Evolutionary conservation across 2,797 vertebrate genomes (phyloP).

Genomic region (Enteromius afrohamiltoni): DNA sequence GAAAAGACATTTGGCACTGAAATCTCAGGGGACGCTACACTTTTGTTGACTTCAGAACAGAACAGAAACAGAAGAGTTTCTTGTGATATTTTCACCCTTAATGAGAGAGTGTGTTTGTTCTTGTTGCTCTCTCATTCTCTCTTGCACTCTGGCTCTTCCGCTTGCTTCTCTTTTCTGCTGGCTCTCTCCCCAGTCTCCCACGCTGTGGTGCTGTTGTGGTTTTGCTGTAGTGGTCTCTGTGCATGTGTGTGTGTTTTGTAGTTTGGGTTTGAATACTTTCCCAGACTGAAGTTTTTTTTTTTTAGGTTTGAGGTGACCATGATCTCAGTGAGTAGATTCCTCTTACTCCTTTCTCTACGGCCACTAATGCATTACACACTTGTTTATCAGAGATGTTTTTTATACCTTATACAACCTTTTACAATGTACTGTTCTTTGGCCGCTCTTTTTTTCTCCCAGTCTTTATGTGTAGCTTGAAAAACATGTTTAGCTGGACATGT

Average conservation of each 20-base stretch:
- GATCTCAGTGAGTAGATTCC: constrained; percentile 1
- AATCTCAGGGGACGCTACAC: background rate
- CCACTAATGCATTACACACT: constrained; percentile 38
- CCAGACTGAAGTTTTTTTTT: constrained; percentile 13
- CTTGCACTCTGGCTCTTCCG: constrained; percentile 40
- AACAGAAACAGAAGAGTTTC: background rate
- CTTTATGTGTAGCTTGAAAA: background rate
- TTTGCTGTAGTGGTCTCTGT: constrained; percentile 45
- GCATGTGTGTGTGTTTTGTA: constrained; percentile 16
- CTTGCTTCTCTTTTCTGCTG: constrained; percentile 5
- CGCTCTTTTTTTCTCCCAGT: background rate
- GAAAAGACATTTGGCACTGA: background rate
- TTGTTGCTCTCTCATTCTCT: constrained; percentile 62
- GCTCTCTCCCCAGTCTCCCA: constrained; percentile 42
- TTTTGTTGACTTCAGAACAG: constrained; percentile 10
- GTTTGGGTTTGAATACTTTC: background rate
- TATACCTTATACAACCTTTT: constrained; percentile 11
- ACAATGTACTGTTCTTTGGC: background rate
- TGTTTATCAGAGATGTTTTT: constrained; percentile 19
- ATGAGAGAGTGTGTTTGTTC: constrained; percentile 63
- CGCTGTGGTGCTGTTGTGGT: constrained; percentile 54
- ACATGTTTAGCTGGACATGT: background rate
- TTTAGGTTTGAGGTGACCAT: background rate
- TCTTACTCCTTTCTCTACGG: constrained; percentile 19
- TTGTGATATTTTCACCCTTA: constrained; percentile 4